These are phyloP conservation scores for Fulmarus glacialis DNA, from an alignment of 2,113 vertebrate genomes.

Conservation along the genomic window DNA sequence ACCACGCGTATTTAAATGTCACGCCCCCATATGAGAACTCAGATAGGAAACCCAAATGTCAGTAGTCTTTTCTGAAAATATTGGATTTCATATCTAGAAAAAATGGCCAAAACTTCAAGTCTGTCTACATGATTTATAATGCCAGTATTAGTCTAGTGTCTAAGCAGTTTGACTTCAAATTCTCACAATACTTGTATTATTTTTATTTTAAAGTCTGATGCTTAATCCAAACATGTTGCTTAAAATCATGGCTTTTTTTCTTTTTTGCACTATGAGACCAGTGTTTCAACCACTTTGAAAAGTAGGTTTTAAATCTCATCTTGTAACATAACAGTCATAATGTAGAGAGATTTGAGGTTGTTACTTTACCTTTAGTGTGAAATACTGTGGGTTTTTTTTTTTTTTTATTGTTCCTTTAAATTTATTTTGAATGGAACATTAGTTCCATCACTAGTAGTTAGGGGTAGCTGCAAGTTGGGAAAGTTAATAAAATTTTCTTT, in stretches of 20 bases:
- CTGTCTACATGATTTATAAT: not conserved
- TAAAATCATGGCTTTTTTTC: not conserved
- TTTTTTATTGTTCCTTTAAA: not conserved
- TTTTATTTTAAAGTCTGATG: not conserved
- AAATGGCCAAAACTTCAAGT: not conserved
- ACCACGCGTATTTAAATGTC: fast-evolving
- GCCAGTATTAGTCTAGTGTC: not conserved
- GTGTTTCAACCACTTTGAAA: not conserved
- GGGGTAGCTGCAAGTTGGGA: not conserved
- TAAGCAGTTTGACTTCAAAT: not conserved
- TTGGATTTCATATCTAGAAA: not conserved
- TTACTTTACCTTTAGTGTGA: not conserved
- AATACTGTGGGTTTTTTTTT: not conserved
- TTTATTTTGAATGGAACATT: not conserved
- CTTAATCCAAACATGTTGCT: not conserved
- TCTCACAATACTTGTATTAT: not conserved
- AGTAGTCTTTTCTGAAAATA: not conserved
- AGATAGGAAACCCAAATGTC: not conserved
- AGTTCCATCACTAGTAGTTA: not conserved
- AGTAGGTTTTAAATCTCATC: not conserved
- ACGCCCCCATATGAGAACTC: not conserved
- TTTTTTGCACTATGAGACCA: not conserved
- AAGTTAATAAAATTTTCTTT: not conserved
- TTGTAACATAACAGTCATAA: not conserved
- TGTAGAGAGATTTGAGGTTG: not conserved